Base-by-base conservation (phyloP, 2,888 invertebrate genomes). In the Nomada fucata region DNA sequence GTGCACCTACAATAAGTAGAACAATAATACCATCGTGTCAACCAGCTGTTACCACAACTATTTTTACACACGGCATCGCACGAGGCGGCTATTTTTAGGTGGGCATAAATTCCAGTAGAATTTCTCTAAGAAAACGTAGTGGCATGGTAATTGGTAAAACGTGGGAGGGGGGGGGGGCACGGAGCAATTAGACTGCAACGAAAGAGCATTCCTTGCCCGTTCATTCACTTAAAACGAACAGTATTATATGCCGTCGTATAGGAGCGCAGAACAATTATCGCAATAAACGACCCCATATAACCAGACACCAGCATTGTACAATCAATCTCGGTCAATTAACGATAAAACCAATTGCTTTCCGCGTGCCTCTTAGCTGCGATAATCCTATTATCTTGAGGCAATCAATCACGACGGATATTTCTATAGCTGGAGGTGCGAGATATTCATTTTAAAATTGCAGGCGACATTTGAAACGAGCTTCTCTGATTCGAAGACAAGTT, bases 1-100 rank as follows among this genome's bases (percentile, higher is more conserved):
- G 20, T 90, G 86, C 13, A 93, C 93, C 93, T 93, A 29, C 18
- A 79, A 84, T 15, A 67, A 47, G 23, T 4, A 13, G 4, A 44
- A n/a, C 1, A 64, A 68, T 26, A 47, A 36, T 69, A 18, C 29
- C 36, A 36, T 7, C 36, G 36, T 36, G 36, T 7, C 36, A 36
- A 36, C 36, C 13, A 2, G 7, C 10, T 20, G 15, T 7, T 13
- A 10, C 15, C 10, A 57, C 4, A 20, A 47, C 2, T 42, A 64
- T 53, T 76, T 59, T 26, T 72, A 53, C 26, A 52, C 42, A 42
- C 15, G 20, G 29, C 15, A 36, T 36, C 47, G 15, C 47, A 47
- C 47, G 47, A 13, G 47, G 11, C 47, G 10, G 15, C 15, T 47
- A 47, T 47, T 47, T 47, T 15, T 15, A 47, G 15, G 47, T 13